Evolutionary conservation across 2,888 invertebrate species (phyloP), one percentile per base, ranked within the genome.

Genomic region (Idaea biselata): DNA sequence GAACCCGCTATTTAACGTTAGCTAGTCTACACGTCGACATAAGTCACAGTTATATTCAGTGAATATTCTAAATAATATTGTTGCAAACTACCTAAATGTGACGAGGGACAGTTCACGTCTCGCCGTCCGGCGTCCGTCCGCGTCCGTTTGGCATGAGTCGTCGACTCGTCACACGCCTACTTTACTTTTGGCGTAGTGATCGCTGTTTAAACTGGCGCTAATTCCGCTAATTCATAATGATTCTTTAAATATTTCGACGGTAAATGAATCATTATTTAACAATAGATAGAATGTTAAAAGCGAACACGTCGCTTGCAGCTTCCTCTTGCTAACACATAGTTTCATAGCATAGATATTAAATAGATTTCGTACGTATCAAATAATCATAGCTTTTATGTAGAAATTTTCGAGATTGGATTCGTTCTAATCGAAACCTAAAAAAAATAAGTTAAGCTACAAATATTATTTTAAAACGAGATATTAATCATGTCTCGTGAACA

Each of bases 161-260:
- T 83, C 82, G 76, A 77, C 77, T 79, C 76, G 78, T 83, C 82
- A 77, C 75, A 80, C 84, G 83, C 83, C 83, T 83, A 85, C 86
- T 84, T 83, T 76, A 71, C 75, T 76, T 74, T 76, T 78, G 81
- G 81, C 78, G 78, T 80, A 73, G 72, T 70, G 73, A 76, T 80
- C 76, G 77, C 73, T 69, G 76, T 78, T 77, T 70, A 70, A 73
- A 68, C 74, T 74, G 72, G 69, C 75, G 73, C 76, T 76, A 71
- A 78, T 79, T 79, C 78, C 74, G 76, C 74, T 72, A 74, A 77
- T 78, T 73, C 70, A 76, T 81, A 79, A 75, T 73, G 73, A 78
- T 77, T 78, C 73, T 59, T 74, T 74, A 76, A 71, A 71, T 59
- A 59, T 60, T 66, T 69, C 66, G 60, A 63, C 55, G 55, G 8